These are phyloP conservation scores for Adineta ricciae DNA, from an alignment of 2,888 invertebrate species.

Conservation along the genomic window DNA sequence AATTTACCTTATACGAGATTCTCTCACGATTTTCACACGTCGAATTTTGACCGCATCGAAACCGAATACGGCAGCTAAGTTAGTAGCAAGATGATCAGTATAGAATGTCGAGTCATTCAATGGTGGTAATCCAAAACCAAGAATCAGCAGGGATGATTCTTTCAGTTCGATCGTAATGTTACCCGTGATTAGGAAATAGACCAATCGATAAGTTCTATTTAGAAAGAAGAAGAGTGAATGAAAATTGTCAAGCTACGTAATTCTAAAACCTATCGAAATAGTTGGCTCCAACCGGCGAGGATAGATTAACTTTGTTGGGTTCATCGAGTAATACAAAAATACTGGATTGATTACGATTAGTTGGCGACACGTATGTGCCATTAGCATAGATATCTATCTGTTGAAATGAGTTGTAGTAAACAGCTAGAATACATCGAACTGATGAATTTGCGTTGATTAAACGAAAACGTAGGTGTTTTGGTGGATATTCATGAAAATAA, in stretches of 20 bases:
- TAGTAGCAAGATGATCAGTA: background rate
- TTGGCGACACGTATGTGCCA: constrained; percentile 1
- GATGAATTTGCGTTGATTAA: constrained; percentile 11
- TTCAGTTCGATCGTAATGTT: constrained; percentile 20
- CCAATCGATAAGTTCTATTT: constrained; percentile 23
- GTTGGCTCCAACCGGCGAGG: background rate
- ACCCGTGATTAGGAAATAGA: constrained; percentile 19
- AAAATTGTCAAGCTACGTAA: too few species aligned
- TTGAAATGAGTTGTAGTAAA: constrained; percentile 25
- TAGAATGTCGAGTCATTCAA: constrained; percentile 17
- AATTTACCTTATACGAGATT: background rate
- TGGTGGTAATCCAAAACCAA: constrained; percentile 20
- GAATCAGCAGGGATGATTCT: constrained; percentile 12
- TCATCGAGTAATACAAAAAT: background rate
- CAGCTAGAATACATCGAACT: background rate
- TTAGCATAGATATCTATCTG: constrained; percentile 30
- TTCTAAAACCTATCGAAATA: background rate
- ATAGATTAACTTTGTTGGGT: background rate
- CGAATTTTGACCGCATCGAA: constrained; percentile 20
- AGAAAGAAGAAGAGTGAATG: too few species aligned
- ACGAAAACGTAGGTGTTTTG: constrained; percentile 29
- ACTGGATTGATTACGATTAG: constrained; percentile 19
- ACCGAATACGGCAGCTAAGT: constrained; percentile 25
- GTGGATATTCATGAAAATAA: constrained; percentile 25
- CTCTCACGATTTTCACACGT: constrained; percentile 25